phyloP scores from a whole-genome alignment of 2,797 vertebrate genomes.

The Phylloscopus collybita region DNA sequence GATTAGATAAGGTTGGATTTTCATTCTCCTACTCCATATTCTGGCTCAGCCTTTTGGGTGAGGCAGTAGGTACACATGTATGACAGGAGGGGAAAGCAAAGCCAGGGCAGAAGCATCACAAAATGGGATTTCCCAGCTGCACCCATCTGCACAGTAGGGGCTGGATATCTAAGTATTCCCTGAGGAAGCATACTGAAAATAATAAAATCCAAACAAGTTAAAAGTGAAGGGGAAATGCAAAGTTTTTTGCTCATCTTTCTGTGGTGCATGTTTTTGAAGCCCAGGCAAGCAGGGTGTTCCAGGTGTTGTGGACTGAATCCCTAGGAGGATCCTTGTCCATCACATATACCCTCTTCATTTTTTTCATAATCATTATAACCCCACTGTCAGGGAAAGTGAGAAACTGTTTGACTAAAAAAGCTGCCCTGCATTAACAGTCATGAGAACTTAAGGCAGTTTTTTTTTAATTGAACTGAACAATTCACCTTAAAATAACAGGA shows the following conservation, averaged over 20 bases:
- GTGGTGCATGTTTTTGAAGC: background rate
- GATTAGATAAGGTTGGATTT: background rate
- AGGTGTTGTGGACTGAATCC: background rate
- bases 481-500: conserved; percentile 56
- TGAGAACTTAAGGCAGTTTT: background rate
- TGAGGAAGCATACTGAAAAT: background rate
- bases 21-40: background rate
- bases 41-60: background rate
- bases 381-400: background rate
- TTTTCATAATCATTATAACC: background rate
- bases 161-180: background rate
- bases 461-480: conserved; percentile 22
- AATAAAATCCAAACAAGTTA: background rate
- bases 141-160: background rate
- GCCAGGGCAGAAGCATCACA: background rate
- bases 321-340: background rate
- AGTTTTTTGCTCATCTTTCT: background rate
- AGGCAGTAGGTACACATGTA: background rate
- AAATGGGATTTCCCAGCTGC: background rate
- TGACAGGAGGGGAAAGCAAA: background rate
- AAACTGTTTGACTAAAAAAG: background rate
- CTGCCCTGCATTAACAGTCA: background rate
- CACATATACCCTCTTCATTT: background rate
- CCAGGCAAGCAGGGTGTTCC: background rate
- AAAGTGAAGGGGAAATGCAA: background rate